Evolutionary conservation across 2,797 vertebrate species (phyloP).

Genomic region (Pitangus sulphuratus): DNA sequence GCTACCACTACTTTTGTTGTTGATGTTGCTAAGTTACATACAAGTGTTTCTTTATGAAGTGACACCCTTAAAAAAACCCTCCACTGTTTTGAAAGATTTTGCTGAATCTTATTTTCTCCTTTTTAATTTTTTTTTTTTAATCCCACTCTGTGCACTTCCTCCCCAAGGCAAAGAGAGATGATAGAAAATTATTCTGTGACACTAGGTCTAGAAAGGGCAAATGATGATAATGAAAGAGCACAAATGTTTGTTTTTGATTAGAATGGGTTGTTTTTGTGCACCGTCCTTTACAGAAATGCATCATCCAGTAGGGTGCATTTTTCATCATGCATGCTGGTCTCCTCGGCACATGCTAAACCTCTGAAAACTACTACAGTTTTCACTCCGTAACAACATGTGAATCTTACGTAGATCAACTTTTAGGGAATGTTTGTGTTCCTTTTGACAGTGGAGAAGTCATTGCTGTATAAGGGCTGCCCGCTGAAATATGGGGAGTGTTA

Average conservation of each 20-base stretch:
- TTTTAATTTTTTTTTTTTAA: background rate
- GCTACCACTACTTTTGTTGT: background rate
- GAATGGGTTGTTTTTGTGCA: background rate
- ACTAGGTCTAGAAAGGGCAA: background rate
- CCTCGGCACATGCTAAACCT: background rate
- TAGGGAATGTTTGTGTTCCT: background rate
- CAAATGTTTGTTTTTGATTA: background rate
- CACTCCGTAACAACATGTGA: rapidly evolving
- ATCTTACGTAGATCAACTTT: background rate
- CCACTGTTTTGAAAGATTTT: background rate
- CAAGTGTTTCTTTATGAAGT: slow-evolving; percentile 21
- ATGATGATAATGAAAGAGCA: background rate
- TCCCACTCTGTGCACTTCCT: background rate
- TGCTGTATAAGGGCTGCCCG: rapidly evolving
- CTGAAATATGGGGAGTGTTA: background rate
- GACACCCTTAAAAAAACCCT: background rate
- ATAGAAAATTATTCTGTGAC: background rate
- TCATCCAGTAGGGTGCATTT: background rate
- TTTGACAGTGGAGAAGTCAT: background rate
- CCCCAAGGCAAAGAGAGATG: background rate
- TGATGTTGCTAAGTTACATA: slow-evolving; percentile 28
- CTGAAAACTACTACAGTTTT: background rate
- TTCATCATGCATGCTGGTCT: background rate
- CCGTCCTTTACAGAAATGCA: background rate
- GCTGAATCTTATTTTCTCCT: background rate